Percentiles rank a stretch among this genome's conserved stretches.
Evolutionary conservation across 2,797 vertebrate species (phyloP).

Genomic region (Amblyopsis hoosieri): DNA sequence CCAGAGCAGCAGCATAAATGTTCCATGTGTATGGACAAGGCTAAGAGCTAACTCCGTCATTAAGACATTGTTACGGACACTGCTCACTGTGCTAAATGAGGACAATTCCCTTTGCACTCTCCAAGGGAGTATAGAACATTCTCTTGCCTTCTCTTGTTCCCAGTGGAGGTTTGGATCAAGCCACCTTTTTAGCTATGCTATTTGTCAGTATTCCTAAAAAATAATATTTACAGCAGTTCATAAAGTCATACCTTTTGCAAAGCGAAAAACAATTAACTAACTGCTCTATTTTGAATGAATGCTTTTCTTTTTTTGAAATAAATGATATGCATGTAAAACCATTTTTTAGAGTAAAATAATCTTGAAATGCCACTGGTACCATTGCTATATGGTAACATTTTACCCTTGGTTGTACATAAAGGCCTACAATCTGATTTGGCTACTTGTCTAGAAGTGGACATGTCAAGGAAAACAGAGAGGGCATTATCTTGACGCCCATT

Average conservation of each 20-base stretch:
- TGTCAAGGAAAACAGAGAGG: constrained; percentile 36
- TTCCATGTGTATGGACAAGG: constrained; percentile 41
- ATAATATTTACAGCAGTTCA: constrained; percentile 57
- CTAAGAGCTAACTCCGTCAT: constrained; percentile 34
- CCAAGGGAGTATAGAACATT: constrained; percentile 13
- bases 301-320: constrained; percentile 56
- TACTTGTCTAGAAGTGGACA: constrained; percentile 32
- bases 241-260: constrained; percentile 15
- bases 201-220: constrained; percentile 68
- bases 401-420: constrained; percentile 66
- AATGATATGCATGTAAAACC: constrained; percentile 65
- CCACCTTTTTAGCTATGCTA: constrained; percentile 55
- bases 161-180: constrained; percentile 57
- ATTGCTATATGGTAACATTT: constrained; percentile 48
- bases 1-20: constrained; percentile 70
- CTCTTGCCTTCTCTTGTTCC: constrained; percentile 25
- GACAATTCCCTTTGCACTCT: constrained; percentile 31
- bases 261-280: constrained; percentile 57
- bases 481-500: constrained; percentile 54
- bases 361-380: constrained; percentile 62
- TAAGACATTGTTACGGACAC: constrained; percentile 5
- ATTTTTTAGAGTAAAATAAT: constrained; percentile 60
- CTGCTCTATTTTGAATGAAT: constrained; percentile 49
- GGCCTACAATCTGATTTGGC: constrained; percentile 40
- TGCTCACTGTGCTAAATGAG: constrained; percentile 1